Evolutionary conservation across 1,140 invertebrate species (phyloP).

Genomic region (Gyrodactylus bullatarudis): DNA sequence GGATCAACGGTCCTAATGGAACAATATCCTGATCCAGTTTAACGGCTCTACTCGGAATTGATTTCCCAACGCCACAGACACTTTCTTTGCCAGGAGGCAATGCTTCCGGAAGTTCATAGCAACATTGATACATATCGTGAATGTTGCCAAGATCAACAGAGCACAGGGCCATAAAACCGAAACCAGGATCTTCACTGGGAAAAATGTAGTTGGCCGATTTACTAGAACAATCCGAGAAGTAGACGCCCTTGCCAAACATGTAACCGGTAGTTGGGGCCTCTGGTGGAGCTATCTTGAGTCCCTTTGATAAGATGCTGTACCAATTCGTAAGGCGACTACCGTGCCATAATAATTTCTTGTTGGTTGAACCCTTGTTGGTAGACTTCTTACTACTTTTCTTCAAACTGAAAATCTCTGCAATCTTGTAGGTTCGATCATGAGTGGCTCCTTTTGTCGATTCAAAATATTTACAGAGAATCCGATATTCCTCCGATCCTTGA

Average conservation of each 20-base stretch:
- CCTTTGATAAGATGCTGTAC: conserved; percentile 42
- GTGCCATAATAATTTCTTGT: conserved; percentile 54
- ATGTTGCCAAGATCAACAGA: conserved; percentile 63
- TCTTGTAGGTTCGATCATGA: conserved; percentile 16
- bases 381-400: conserved; percentile 13
- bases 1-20: conserved; percentile 14
- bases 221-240: conserved; percentile 93
- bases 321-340: conserved; percentile 70
- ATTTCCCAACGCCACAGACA: conserved; percentile 14
- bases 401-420: conserved; percentile 15
- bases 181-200: conserved; percentile 31
- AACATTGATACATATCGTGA: conserved; percentile 14
- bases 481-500: conserved; percentile 35
- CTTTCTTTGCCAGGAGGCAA: conserved; percentile 16
- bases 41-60: conserved; percentile 13
- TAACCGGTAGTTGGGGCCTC: conserved; percentile 34
- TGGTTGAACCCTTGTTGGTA: conserved; percentile 12
- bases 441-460: conserved; percentile 16
- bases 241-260: conserved; percentile 65
- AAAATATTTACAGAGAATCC: conserved; percentile 16
- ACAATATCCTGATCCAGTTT: conserved; percentile 12
- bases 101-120: conserved; percentile 14
- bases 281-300: conserved; percentile 18
- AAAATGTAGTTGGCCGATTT: conserved; percentile 92
- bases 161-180: conserved; percentile 52